phyloP scores from a whole-genome alignment of 2,797 vertebrate genomes.

The Chromis chromis region DNA sequence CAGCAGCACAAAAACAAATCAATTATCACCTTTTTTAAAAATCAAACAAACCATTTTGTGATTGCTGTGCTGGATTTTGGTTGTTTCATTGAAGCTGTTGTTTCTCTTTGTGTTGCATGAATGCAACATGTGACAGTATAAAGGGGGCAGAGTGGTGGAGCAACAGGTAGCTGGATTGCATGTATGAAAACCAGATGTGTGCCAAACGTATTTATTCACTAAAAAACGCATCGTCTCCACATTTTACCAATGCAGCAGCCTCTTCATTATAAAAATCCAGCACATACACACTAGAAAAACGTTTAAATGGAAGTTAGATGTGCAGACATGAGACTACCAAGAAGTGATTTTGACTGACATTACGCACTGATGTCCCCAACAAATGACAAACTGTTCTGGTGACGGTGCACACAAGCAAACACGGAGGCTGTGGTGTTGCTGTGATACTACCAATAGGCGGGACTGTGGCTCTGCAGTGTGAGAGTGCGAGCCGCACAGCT shows the following conservation, averaged over 20 bases:
- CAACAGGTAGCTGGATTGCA: slow-evolving; percentile 13
- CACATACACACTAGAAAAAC: not conserved
- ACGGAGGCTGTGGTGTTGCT: slow-evolving; percentile 38
- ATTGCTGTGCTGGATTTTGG: no score
- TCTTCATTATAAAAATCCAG: not conserved
- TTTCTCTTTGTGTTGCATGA: not conserved
- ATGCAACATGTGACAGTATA: slow-evolving; percentile 34
- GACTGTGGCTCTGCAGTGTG: slow-evolving; percentile 70
- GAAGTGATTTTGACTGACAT: not conserved
- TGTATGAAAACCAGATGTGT: not conserved
- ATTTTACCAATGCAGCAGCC: not conserved
- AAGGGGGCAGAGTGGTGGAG: not conserved
- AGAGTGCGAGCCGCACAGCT: slow-evolving; percentile 54
- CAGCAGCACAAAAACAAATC: no score
- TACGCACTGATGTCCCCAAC: not conserved
- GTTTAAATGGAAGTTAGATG: no score
- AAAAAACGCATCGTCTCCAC: not conserved
- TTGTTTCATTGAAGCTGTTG: not conserved
- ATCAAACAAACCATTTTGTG: no score
- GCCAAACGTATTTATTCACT: no score
- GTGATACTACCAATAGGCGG: slow-evolving; percentile 71
- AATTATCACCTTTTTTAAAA: no score
- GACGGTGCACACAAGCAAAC: slow-evolving; percentile 12
- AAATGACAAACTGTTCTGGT: not conserved
- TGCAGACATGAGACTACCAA: not conserved